Evolutionary conservation across 2,113 vertebrate genomes (phyloP).

Genomic region (Rhagologus leucostigma): DNA sequence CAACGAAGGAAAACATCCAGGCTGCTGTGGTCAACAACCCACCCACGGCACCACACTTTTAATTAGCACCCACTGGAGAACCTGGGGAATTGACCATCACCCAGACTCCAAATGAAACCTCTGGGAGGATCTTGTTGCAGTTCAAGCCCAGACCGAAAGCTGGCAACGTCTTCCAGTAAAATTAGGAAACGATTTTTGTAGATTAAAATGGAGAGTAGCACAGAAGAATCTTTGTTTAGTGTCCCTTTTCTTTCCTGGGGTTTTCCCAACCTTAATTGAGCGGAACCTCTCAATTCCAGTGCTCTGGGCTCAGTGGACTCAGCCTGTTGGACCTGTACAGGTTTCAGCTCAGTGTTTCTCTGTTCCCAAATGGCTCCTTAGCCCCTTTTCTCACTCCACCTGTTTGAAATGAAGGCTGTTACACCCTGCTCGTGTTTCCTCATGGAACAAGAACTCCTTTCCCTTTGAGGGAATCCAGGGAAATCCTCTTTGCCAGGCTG

Average conservation of each 20-base stretch:
- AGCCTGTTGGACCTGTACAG: not conserved
- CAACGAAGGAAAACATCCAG: not conserved
- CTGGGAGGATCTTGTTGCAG: fast-evolving
- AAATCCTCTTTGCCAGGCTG: not conserved
- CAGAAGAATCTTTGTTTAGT: not conserved
- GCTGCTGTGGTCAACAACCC: not conserved
- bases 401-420: not conserved
- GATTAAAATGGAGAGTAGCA: not conserved
- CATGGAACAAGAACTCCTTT: not conserved
- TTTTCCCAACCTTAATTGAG: not conserved
- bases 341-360: not conserved
- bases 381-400: not conserved
- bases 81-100: not conserved
- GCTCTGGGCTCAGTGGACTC: not conserved
- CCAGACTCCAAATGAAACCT: not conserved
- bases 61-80: not conserved
- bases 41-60: not conserved
- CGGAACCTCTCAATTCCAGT: not conserved
- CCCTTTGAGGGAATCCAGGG: not conserved
- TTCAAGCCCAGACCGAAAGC: not conserved
- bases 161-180: not conserved
- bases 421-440: not conserved
- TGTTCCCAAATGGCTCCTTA: not conserved
- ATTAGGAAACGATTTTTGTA: not conserved
- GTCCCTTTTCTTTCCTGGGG: not conserved